Evolutionary conservation across 2,888 invertebrate species (phyloP), one percentile per base, ranked within the genome.

Genomic region (Agriopis leucophaearia): DNA sequence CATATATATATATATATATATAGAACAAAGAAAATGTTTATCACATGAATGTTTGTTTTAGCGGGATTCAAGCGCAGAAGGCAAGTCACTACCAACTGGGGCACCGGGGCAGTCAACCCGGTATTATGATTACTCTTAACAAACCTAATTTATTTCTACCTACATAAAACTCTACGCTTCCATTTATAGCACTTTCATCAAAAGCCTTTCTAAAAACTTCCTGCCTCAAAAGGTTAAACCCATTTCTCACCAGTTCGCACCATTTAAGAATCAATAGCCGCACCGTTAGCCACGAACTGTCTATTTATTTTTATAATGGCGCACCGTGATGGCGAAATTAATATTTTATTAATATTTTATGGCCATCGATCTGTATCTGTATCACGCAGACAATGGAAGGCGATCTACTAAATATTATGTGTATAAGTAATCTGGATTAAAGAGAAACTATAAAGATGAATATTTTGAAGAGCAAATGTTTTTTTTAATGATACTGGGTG

Each of bases 291-390:
- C 72, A 74, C 74, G 74, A 71, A 60, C 62, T 58, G 42, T 61
- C 69, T 72, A 74, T 74, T 70, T 72, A 71, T 72, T 71, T 67
- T 65, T 60, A 60, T 68, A 68, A 70, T 70, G 63, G 61, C 57
- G 38, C 36, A 7, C 50, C 51, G 45, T 64, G 54, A 69, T 60
- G 51, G 60, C 40, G 55, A 65, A 73, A 73, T 74, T 71, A 71
- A 71, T 71, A 72, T 70, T 74, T 67, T 66, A 66, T 60, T 58
- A 58, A 45, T 58, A 58, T 38, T 58, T 69, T 65, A 73, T 73
- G 70, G 66, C 64, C 27, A 44, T 61, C 57, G 74, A 74, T 74
- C 61, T 13, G 10, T 69, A 73, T 74, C 73, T 62, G 58, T 61
- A 67, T 68, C 70, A 72, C 69, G 72, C 38, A 66, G 64, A 70